Conservation (phyloP, 2,888 invertebrate genomes). For the Salticus scenicus region DNA sequence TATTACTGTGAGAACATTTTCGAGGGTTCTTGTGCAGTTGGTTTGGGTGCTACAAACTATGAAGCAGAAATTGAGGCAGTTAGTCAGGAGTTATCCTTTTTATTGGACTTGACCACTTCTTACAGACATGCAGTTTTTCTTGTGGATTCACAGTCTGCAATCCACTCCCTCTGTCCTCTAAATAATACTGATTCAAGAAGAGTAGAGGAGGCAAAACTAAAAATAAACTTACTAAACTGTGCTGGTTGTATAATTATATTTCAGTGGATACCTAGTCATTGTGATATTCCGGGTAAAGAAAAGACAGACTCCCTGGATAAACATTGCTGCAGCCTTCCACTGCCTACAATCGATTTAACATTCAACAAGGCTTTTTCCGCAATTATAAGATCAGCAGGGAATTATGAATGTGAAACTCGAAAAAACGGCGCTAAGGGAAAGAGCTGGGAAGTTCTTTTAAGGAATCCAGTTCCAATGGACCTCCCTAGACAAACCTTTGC, state of each 20-base stretch:
- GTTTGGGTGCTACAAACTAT: not conserved
- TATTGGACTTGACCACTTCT: not conserved
- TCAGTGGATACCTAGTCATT: slow-evolving; percentile 13
- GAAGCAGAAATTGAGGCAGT: slow-evolving; percentile 16
- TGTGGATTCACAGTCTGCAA: slow-evolving; percentile 18
- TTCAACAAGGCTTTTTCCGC: no score
- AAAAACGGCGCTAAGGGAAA: no score
- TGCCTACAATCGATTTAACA: not conserved
- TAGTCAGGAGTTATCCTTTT: not conserved
- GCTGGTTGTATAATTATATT: not conserved
- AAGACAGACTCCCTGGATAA: not conserved
- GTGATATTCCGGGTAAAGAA: not conserved
- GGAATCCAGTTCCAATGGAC: no score
- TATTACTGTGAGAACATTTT: not conserved
- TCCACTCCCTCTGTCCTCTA: not conserved
- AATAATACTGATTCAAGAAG: no score
- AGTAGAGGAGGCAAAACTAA: no score
- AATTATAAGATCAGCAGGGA: no score
- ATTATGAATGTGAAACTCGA: no score
- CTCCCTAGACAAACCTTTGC: no score
- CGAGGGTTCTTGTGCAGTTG: slow-evolving; percentile 10
- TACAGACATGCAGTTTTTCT: slow-evolving; percentile 4
- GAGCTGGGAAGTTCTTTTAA: no score
- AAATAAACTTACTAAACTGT: no score
- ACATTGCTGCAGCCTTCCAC: slow-evolving; percentile 12